These are phyloP conservation scores for Heterocephalus glaber DNA, from an alignment of 2,113 vertebrate genomes.

Conservation along the genomic window DNA sequence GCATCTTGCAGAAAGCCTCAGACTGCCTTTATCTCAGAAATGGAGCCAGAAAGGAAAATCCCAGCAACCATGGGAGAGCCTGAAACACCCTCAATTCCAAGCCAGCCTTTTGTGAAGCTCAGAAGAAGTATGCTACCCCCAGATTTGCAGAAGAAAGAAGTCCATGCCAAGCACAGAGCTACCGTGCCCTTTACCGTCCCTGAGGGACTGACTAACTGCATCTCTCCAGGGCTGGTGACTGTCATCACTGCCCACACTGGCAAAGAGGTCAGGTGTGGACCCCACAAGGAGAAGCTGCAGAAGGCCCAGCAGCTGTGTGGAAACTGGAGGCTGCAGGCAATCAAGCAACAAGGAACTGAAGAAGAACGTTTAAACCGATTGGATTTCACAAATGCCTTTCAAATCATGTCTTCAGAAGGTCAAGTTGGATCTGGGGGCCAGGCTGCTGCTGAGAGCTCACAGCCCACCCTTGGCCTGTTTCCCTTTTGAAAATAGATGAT, in stretches of 20 bases:
- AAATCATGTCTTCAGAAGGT: background rate
- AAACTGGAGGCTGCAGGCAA: background rate
- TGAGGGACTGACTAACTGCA: background rate
- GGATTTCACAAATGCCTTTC: background rate
- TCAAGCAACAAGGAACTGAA: background rate
- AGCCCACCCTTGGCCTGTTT: background rate
- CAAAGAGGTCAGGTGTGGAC: background rate
- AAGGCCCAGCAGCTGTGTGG: background rate
- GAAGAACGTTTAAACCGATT: background rate
- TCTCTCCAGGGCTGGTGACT: accelerated
- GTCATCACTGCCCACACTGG: background rate
- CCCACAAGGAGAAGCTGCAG: background rate
- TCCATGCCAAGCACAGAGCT: too few species aligned
- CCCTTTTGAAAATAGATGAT: background rate
- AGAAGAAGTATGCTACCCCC: background rate
- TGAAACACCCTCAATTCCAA: too few species aligned
- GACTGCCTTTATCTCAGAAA: background rate
- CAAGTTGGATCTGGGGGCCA: background rate
- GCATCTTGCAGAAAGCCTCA: background rate
- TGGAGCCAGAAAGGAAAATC: background rate
- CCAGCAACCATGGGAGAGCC: background rate
- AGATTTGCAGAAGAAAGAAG: too few species aligned
- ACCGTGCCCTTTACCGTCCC: accelerated
- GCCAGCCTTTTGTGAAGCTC: background rate
- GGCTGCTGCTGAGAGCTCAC: background rate